Percentiles rank a stretch among this genome's conserved stretches.
phyloP scores from a whole-genome alignment of 2,113 vertebrate genomes.

The Plecotus auritus region DNA sequence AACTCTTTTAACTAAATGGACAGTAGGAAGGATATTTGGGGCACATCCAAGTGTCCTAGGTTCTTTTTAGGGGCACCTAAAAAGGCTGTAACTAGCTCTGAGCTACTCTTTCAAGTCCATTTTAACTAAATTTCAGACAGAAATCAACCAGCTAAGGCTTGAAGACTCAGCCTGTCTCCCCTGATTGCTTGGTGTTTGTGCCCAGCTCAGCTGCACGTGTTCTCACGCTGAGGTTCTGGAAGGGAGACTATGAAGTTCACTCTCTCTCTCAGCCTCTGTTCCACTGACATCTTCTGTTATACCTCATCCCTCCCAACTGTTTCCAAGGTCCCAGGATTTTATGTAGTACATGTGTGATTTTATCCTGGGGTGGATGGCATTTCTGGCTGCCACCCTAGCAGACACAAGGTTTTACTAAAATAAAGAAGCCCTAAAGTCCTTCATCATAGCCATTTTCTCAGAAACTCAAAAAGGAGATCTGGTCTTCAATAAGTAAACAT shows the following conservation, averaged over 20 bases:
- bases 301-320: not conserved
- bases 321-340: not conserved
- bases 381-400: not conserved
- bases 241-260: not conserved
- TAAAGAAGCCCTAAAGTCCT: not conserved
- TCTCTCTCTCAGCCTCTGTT: not conserved
- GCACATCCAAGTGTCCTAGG: not conserved
- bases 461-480: not conserved
- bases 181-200: not conserved
- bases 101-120: not conserved
- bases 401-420: not conserved
- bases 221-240: not conserved
- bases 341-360: rapidly evolving
- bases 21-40: not conserved
- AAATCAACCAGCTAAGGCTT: not conserved
- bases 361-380: not conserved
- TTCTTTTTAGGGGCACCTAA: not conserved
- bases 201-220: not conserved
- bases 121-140: not conserved
- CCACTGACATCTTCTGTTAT: not conserved
- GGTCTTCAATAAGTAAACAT: not conserved
- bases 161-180: not conserved
- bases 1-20: not conserved
- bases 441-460: not conserved
- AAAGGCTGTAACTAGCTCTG: not conserved